Percentiles rank a stretch among this genome's conserved stretches.
These are phyloP conservation scores for Poecilia wingei DNA, from an alignment of 2,797 vertebrate species.

Conservation along the genomic window DNA sequence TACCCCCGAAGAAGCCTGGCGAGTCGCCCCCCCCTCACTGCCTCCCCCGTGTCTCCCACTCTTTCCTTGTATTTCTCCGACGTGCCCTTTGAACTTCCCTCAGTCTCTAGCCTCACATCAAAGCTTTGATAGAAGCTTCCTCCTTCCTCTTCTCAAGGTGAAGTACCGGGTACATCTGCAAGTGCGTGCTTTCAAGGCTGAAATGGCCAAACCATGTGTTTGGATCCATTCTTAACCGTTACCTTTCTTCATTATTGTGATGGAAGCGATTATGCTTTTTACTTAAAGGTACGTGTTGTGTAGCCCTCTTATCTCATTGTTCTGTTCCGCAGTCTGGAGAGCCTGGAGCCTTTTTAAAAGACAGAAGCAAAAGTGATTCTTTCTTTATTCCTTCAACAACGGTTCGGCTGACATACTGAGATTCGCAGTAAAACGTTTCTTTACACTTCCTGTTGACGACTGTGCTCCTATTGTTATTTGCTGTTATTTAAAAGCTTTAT, in stretches of 20 bases:
- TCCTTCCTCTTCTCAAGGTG: slow-evolving; percentile 72
- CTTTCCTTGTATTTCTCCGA: slow-evolving; percentile 58
- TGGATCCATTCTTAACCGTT: slow-evolving; percentile 8
- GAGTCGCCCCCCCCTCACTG: slow-evolving; percentile 25
- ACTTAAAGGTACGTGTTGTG: neutral
- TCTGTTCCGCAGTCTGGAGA: neutral
- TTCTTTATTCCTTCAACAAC: neutral
- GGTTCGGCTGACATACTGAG: neutral
- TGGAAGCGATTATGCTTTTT: slow-evolving; percentile 4
- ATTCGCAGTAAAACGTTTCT: neutral
- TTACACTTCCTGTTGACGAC: neutral
- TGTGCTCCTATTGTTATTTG: neutral
- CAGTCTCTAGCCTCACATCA: slow-evolving; percentile 70
- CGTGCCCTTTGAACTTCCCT: slow-evolving; percentile 72
- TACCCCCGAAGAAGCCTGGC: slow-evolving; percentile 53
- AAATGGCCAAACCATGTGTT: slow-evolving; percentile 24
- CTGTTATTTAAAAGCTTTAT: neutral
- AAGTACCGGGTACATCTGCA: slow-evolving; percentile 42
- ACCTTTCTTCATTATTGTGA: slow-evolving; percentile 11
- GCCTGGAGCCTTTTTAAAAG: neutral
- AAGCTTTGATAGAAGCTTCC: slow-evolving; percentile 68
- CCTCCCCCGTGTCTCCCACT: slow-evolving; percentile 28
- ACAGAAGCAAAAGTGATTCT: neutral
- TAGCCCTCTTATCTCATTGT: neutral
- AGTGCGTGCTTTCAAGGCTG: slow-evolving; percentile 12